Evolutionary conservation across 2,113 vertebrate genomes (phyloP).

Genomic region (Plecturocebus donacophilus): DNA sequence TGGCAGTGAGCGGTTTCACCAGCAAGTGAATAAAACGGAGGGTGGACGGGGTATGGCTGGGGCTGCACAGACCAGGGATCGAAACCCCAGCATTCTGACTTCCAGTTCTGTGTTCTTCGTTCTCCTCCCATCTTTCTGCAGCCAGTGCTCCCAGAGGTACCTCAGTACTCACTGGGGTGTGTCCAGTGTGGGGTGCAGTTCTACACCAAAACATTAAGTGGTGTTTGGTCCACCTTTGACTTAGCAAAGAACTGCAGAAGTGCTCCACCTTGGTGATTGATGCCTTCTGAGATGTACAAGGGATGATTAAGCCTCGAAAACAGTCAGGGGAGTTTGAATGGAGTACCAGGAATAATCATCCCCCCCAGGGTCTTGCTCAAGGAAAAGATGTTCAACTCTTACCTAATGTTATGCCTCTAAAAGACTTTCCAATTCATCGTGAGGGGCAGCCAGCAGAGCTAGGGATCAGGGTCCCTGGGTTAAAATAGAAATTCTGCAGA

Average conservation of each 20-base stretch:
- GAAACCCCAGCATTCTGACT: accelerated
- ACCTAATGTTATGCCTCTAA: accelerated
- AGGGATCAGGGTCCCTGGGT: background rate
- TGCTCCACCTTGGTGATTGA: accelerated
- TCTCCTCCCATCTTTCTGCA: accelerated
- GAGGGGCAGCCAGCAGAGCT: accelerated
- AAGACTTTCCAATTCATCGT: accelerated
- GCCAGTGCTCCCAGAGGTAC: accelerated
- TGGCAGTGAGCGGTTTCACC: accelerated
- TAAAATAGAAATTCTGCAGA: accelerated
- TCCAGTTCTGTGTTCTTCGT: accelerated
- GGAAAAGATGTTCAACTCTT: accelerated
- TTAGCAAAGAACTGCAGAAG: accelerated
- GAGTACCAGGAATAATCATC: accelerated
- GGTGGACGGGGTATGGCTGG: accelerated
- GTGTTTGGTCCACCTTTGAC: accelerated
- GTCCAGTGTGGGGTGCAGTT: accelerated
- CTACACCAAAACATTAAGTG: accelerated
- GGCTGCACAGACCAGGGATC: accelerated
- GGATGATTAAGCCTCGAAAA: background rate
- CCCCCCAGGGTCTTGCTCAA: background rate
- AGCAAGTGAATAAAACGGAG: accelerated
- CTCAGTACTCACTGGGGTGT: accelerated
- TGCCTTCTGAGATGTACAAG: background rate
- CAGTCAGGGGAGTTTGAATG: accelerated